Base-by-base conservation (phyloP, 2,888 invertebrate genomes). In the Rhodophaea formosa region DNA sequence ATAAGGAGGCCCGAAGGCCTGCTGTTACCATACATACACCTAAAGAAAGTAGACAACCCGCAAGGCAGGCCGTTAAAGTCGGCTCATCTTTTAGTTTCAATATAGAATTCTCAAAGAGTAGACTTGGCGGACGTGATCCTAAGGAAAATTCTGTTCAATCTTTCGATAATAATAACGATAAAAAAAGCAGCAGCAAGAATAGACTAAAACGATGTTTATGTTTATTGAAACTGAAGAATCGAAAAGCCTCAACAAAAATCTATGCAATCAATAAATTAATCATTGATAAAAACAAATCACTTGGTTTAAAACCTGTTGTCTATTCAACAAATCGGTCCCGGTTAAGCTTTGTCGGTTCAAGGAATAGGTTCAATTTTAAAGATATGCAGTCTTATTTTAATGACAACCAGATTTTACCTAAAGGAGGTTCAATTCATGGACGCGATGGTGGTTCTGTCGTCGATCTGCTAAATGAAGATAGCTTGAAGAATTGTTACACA, bases 201-300 rank as follows among this genome's bases (percentile, higher is more conserved):
- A 23, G 23, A 5, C 49, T 71, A 52, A 71, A 74, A 63, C 65
- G 77, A 61, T 78, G 82, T 69, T 79, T 77, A 54, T 76, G 71
- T 59, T 73, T 76, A 8, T 61, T 69, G 8, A 73, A 73, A 53
- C 64, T 77, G 32, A 68, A 69, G 45, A 72, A 70, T 59, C 10
- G 65, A 55, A 35, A 57, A 55, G 14, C 0, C 1, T 30, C 45
- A 51, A 53, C 56, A 44, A 46, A 52, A 15, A 8, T 35, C 29
- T 49, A 43, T 16, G 15, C 32, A 16, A 12, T 51, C 8, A 12
- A 30, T 51, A 17, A 32, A 12, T 16, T 51, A 14, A 51, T 51
- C 39, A 12, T 10, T 10, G 16, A 17, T 35, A 39, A 35, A 51
- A 39, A 16, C 12, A 10, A 29, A 30, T 15, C 14, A 8, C 10